Evolutionary conservation across 2,797 vertebrate species (phyloP).

Genomic region (Enteromius trimaculatus): DNA sequence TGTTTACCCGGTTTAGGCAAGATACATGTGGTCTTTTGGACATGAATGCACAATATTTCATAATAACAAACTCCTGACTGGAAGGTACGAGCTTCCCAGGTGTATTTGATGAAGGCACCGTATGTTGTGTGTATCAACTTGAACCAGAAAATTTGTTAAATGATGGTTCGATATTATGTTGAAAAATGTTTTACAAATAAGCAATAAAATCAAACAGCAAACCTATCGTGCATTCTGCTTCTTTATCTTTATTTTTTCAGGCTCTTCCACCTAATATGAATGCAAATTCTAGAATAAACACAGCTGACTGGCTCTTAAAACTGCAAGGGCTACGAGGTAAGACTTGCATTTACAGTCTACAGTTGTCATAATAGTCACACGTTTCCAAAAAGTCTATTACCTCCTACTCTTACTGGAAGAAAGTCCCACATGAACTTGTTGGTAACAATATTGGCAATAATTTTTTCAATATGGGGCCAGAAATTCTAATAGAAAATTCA

Average conservation of each 20-base stretch:
- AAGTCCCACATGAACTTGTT: neutral
- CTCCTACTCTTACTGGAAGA: neutral
- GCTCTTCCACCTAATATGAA: neutral
- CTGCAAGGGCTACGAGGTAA: neutral
- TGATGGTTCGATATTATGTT: neutral
- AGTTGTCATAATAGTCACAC: neutral
- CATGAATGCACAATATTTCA: neutral
- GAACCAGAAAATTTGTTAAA: neutral
- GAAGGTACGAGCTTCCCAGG: neutral
- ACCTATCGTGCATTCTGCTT: neutral
- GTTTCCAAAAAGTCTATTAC: neutral
- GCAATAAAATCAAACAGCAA: neutral
- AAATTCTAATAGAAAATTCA: neutral
- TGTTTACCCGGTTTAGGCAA: neutral
- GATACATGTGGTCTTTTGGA: neutral
- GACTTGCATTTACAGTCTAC: neutral
- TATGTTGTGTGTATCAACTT: neutral
- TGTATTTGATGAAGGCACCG: neutral
- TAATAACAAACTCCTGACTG: too few species aligned
- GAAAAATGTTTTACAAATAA: neutral
- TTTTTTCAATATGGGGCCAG: neutral
- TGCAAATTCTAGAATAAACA: neutral
- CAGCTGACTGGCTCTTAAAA: neutral
- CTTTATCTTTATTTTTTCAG: neutral
- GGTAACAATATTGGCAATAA: neutral